Conservation (phyloP, 1,140 invertebrate genomes). For the Oscheius sp. region DNA sequence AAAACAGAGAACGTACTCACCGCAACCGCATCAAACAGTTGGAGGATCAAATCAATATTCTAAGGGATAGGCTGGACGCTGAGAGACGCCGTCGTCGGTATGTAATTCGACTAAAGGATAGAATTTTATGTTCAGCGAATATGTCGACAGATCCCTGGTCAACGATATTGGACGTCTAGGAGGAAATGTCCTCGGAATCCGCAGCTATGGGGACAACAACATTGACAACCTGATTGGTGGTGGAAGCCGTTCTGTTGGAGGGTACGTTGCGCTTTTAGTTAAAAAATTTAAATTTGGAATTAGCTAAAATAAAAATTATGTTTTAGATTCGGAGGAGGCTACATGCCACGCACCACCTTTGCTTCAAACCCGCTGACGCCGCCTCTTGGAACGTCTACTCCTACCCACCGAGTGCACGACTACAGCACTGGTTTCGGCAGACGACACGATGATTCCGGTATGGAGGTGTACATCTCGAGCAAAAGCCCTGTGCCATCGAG, state of each 20-base stretch:
- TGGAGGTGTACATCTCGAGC: conserved; percentile 2
- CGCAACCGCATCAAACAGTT: conserved; percentile 55
- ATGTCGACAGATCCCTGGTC: conserved; percentile 47
- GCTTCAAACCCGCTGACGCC: conserved; percentile 60
- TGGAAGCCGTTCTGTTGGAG: conserved; percentile 32
- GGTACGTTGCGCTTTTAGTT: neutral
- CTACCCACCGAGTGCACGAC: conserved; percentile 42
- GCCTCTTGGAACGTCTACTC: conserved; percentile 59
- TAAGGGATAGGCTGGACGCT: conserved; percentile 56
- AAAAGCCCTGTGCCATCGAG: neutral
- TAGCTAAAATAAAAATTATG: neutral
- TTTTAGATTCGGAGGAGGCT: conserved; percentile 8
- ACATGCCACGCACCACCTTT: conserved; percentile 48
- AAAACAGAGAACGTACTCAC: conserved; percentile 53
- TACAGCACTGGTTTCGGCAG: conserved; percentile 13
- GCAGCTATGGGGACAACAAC: conserved; percentile 50
- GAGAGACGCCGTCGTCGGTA: conserved; percentile 50
- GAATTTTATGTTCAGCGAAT: conserved; percentile 35
- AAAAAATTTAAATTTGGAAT: neutral
- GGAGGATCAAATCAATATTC: conserved; percentile 51
- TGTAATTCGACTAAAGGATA: neutral
- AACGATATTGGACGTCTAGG: conserved; percentile 51
- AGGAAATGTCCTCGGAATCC: conserved; percentile 48
- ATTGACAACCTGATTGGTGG: conserved; percentile 48
- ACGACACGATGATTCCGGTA: conserved; percentile 25